Evolutionary conservation across 2,113 vertebrate genomes (phyloP).

Genomic region (Gracilinanus agilis): DNA sequence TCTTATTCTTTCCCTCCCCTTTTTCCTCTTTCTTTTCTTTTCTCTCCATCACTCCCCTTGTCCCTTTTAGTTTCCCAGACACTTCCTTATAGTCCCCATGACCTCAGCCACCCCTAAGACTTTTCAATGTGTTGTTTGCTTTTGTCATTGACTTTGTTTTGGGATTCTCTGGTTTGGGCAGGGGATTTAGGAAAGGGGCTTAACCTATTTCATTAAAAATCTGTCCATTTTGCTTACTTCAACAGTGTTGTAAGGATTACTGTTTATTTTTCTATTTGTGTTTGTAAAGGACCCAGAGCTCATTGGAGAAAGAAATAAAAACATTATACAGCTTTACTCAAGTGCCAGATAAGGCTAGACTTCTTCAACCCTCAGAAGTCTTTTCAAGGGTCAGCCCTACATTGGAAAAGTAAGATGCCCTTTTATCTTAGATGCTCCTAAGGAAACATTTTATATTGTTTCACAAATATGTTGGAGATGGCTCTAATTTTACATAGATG

Average conservation of each 20-base stretch:
- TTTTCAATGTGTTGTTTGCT: background rate
- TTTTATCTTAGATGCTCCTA: background rate
- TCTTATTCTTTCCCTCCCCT: background rate
- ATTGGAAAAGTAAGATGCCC: background rate
- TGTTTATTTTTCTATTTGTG: slow-evolving; percentile 4
- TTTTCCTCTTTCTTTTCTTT: background rate
- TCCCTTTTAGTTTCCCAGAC: background rate
- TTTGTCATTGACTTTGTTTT: background rate
- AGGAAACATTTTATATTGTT: background rate
- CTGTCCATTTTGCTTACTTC: slow-evolving; percentile 1
- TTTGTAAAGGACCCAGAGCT: background rate
- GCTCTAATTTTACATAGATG: background rate
- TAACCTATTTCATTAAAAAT: slow-evolving; percentile 6
- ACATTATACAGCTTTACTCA: background rate
- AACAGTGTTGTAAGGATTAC: background rate
- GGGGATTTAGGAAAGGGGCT: background rate
- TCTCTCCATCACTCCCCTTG: background rate
- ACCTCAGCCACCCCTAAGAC: background rate
- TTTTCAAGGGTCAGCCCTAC: background rate
- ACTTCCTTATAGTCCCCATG: background rate
- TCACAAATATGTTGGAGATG: background rate
- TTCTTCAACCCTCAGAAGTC: background rate
- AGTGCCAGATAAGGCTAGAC: background rate
- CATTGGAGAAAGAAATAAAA: background rate
- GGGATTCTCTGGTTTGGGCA: background rate